These are phyloP conservation scores for Drosophila murphyi DNA, from an alignment of 1,140 invertebrate species.

Conservation along the genomic window DNA sequence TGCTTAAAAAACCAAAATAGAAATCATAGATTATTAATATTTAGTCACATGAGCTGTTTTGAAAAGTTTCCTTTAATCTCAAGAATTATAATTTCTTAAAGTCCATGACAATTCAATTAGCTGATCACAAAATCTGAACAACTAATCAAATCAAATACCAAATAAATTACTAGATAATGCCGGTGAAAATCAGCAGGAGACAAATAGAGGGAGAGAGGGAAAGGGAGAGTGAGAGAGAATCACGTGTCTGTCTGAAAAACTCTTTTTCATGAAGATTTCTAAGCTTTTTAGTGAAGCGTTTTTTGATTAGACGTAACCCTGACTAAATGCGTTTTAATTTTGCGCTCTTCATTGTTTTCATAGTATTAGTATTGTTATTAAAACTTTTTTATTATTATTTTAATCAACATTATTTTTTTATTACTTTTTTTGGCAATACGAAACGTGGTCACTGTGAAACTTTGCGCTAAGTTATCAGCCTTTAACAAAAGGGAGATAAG, in stretches of 20 bases:
- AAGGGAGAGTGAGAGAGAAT: not conserved
- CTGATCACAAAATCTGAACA: slow-evolving; percentile 28
- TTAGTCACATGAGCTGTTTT: not conserved
- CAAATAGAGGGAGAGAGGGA: not conserved
- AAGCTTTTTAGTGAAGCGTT: slow-evolving; percentile 10
- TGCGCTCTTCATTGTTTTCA: slow-evolving; percentile 2
- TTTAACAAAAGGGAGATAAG: slow-evolving; percentile 22
- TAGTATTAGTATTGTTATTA: not conserved
- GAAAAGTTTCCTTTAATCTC: not conserved
- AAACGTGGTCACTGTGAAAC: slow-evolving; percentile 47
- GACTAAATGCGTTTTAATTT: slow-evolving; percentile 21
- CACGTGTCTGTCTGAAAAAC: not conserved
- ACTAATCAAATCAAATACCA: slow-evolving; percentile 38
- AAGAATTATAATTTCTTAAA: slow-evolving; percentile 12
- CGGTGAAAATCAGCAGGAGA: not conserved
- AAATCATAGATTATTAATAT: too few relatives aligned
- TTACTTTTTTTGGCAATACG: slow-evolving; percentile 33
- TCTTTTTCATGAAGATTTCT: not conserved
- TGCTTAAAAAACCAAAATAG: too few relatives aligned
- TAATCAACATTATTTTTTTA: slow-evolving; percentile 3
- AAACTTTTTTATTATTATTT: not conserved
- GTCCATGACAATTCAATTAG: slow-evolving; percentile 61
- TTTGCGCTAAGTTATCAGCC: slow-evolving; percentile 46
- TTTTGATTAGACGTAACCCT: slow-evolving; percentile 23
- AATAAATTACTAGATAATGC: slow-evolving; percentile 21